Conservation (phyloP, 2,888 invertebrate genomes). For the Thyatira batis region DNA sequence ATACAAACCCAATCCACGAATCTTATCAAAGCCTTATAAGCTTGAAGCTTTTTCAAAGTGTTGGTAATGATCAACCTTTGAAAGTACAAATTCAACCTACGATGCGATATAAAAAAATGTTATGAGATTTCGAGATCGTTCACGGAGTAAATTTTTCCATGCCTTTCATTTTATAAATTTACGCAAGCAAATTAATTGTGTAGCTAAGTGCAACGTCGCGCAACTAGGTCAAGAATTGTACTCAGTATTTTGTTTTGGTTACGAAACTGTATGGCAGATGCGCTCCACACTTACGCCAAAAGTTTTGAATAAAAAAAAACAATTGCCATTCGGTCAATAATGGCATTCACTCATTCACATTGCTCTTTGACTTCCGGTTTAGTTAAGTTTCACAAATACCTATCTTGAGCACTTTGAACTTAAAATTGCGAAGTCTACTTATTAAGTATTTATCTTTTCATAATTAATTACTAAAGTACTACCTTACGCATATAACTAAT, state of each 20-base stretch:
- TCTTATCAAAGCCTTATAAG: too few species aligned
- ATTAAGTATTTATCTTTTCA: too few species aligned
- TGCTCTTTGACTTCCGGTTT: not conserved
- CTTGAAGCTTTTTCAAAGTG: too few species aligned
- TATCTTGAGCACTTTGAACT: too few species aligned
- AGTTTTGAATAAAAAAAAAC: not conserved
- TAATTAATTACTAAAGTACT: too few species aligned
- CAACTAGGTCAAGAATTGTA: constrained; percentile 45
- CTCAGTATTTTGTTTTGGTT: constrained; percentile 6
- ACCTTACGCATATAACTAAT: too few species aligned
- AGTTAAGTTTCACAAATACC: too few species aligned
- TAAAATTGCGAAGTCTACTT: too few species aligned
- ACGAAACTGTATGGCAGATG: not conserved
- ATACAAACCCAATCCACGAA: too few species aligned
- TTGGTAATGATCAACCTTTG: constrained; percentile 1
- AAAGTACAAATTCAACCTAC: constrained; percentile 6
- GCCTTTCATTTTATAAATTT: constrained; percentile 55
- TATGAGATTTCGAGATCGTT: constrained; percentile 34
- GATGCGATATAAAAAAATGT: constrained; percentile 11
- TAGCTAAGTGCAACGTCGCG: constrained; percentile 23
- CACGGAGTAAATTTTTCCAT: constrained; percentile 22
- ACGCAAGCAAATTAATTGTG: constrained; percentile 38
- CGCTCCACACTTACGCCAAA: too few species aligned
- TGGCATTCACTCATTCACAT: not conserved
- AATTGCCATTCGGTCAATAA: not conserved